Percentiles rank a stretch among this genome's conserved stretches.
Evolutionary conservation across 1,140 invertebrate species (phyloP).

Genomic region (Acromyrmex charruanus): DNA sequence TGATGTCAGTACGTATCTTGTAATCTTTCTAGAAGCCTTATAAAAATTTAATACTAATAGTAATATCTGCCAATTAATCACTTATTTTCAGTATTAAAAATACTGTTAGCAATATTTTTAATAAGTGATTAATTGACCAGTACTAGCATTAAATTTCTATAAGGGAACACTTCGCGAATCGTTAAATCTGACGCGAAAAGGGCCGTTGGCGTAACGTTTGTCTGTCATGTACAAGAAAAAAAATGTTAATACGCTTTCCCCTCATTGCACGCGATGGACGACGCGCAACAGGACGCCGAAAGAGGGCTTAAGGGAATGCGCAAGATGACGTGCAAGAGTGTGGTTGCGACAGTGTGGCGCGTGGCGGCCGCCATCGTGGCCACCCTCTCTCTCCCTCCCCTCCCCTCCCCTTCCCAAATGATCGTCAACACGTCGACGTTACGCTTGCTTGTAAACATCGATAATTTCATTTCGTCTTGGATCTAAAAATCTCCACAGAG

Average conservation of each 20-base stretch:
- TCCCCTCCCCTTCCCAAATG: neutral
- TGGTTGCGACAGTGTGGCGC: constrained; percentile 32
- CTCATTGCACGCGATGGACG: constrained; percentile 1
- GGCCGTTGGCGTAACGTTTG: neutral
- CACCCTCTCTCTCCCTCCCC: no score
- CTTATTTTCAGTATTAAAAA: no score
- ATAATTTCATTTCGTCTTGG: neutral
- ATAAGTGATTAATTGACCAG: no score
- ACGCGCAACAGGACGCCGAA: constrained; percentile 14
- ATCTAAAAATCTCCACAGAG: no score
- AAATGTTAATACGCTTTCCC: constrained; percentile 38
- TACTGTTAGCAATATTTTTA: no score
- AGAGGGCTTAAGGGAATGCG: neutral
- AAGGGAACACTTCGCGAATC: neutral
- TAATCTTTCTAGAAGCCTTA: neutral
- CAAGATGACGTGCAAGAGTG: constrained; percentile 26
- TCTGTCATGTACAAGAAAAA: neutral
- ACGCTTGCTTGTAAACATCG: neutral
- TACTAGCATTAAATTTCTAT: no score
- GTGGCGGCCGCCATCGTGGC: constrained; percentile 36
- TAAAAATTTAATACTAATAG: no score
- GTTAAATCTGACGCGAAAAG: neutral
- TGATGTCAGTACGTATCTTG: neutral
- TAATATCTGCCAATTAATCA: no score
- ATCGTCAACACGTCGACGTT: neutral